Conservation (phyloP, 2,888 invertebrate species). For the Chromoteleia sp. region DNA sequence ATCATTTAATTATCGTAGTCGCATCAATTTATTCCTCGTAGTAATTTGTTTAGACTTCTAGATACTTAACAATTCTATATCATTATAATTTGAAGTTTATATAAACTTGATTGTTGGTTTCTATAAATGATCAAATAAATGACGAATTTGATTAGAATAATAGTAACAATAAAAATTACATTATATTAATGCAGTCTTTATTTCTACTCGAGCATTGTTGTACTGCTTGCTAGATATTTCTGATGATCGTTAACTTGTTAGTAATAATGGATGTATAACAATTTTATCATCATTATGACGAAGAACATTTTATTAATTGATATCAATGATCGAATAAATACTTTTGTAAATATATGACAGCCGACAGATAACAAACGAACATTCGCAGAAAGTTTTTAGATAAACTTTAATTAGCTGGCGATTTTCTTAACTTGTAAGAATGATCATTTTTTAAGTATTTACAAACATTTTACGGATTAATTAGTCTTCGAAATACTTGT, state of each 20-base stretch:
- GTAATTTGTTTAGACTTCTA: conserved; percentile 39
- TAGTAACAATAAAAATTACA: conserved; percentile 4
- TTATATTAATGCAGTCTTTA: background rate
- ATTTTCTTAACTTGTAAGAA: background rate
- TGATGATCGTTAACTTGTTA: conserved; percentile 30
- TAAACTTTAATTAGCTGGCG: background rate
- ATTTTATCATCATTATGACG: conserved; percentile 1
- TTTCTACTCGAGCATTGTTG: conserved; percentile 35
- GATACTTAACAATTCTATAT: conserved; percentile 5
- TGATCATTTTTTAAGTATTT: background rate
- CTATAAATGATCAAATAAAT: background rate
- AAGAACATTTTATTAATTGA: background rate
- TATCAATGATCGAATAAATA: conserved; percentile 6
- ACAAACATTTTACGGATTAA: background rate
- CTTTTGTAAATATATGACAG: conserved; percentile 16
- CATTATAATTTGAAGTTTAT: background rate
- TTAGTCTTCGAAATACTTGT: conserved; percentile 21
- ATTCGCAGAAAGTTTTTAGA: conserved; percentile 4
- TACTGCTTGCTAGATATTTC: conserved; percentile 61
- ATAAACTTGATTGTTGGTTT: background rate
- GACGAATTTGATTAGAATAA: background rate
- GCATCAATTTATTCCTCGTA: conserved; percentile 50
- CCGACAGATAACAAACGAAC: conserved; percentile 1
- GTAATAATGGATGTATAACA: conserved; percentile 12
- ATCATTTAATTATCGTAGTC: conserved; percentile 48